Evolutionary conservation across 2,888 invertebrate genomes (phyloP).

Genomic region (Chirona hameri): DNA sequence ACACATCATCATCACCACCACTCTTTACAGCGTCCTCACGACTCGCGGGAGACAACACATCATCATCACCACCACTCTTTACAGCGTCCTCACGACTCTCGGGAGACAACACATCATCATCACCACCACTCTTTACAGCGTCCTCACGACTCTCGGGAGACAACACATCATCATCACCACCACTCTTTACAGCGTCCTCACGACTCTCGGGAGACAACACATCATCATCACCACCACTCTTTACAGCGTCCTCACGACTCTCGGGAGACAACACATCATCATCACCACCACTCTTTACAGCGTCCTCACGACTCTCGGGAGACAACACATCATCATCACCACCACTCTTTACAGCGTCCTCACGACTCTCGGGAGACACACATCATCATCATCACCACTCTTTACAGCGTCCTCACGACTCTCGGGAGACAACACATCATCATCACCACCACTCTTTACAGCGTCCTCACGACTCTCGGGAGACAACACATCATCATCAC

Average conservation of each 20-base stretch:
- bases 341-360: not conserved
- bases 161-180: not conserved
- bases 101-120: not conserved
- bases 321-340: not conserved
- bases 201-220: too few relatives aligned
- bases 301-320: too few relatives aligned
- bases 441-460: not conserved
- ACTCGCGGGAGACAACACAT: too few relatives aligned
- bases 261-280: not conserved
- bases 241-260: not conserved
- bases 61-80: not conserved
- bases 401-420: not conserved
- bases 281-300: not conserved
- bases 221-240: not conserved
- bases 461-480: not conserved
- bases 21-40: not conserved
- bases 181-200: not conserved
- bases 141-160: too few relatives aligned
- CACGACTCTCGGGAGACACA: not conserved
- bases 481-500: too few relatives aligned
- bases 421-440: too few relatives aligned
- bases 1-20: not conserved
- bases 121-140: not conserved
- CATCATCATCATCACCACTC: not conserved
- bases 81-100: not conserved